Evolutionary conservation across 2,797 vertebrate species (phyloP).

Genomic region (Pseudotriccus pelzelni): DNA sequence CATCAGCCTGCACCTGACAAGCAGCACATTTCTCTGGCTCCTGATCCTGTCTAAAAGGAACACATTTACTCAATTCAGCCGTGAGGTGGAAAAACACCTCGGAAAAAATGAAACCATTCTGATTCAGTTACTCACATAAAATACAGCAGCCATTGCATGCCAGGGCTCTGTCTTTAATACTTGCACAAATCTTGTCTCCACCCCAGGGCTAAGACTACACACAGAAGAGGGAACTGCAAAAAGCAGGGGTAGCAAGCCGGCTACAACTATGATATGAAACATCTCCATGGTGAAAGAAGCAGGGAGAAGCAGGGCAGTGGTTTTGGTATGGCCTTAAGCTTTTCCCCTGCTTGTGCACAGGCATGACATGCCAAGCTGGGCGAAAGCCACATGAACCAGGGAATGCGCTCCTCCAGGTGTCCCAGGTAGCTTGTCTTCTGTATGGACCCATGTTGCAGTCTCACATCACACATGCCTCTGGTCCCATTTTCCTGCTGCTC

Average conservation of each 20-base stretch:
- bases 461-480: neutral
- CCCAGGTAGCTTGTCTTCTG: neutral
- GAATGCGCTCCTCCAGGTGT: neutral
- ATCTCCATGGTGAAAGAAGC: neutral
- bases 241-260: neutral
- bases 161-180: neutral
- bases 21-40: neutral
- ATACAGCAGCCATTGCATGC: neutral
- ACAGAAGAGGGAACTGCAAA: neutral
- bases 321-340: neutral
- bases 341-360: neutral
- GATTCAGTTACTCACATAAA: neutral
- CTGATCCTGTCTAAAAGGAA: neutral
- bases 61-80: neutral
- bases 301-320: neutral
- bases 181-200: neutral
- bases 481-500: neutral
- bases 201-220: neutral
- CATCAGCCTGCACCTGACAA: neutral
- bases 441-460: neutral
- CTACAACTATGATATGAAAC: neutral
- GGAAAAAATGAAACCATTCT: accelerated
- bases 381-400: neutral
- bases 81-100: neutral
- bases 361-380: neutral